Base-by-base conservation (phyloP, 2,888 invertebrate species). In the Spicauda simplicius region DNA sequence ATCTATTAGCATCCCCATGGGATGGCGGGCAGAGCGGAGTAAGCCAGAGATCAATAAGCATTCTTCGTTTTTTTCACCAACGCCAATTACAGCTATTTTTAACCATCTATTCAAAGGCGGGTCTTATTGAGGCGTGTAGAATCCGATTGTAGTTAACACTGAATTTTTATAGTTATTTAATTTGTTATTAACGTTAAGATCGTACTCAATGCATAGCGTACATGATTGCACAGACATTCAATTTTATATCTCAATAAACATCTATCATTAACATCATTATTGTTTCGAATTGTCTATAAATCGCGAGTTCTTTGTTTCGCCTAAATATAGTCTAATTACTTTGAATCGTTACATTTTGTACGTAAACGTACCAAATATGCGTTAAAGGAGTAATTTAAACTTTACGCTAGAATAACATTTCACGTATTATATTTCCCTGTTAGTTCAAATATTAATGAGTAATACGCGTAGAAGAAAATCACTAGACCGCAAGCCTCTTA, bases 21-120 rank as follows among this genome's bases (percentile, higher is more conserved):
- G 57, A 37, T 12, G 12, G 52, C 19, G 25, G 25, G 5, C 2
- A 70, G 70, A 72, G 72, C 72, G 72, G 73, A 73, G 73, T 78
- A 76, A 72, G 72, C 76, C 75, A 78, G 74, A 70, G 71, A 77
- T 82, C 83, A 82, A 84, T 84, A 82, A 82, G 76, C 77, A 78
- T 74, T 83, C 79, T 81, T 82, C 80, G 78, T 86, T 88, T 89
- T 30, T 88, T 88, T 82, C 79, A 54, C 79, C 80, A 78, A 81
- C 76, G 82, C 83, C 85, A 90, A 88, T 89, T 88, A 88, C 84
- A 81, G 53, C 37, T 62, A 84, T 85, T 87, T 87, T 84, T 84
- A 86, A 84, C 82, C 81, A 76, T 80, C 84, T 77, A 86, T 88
- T 88, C 83, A 84, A 85, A 83, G 57, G 14, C 7, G 41, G 33